Conservation (phyloP, 1,140 invertebrate species). For the Sminthurinus signatus region DNA sequence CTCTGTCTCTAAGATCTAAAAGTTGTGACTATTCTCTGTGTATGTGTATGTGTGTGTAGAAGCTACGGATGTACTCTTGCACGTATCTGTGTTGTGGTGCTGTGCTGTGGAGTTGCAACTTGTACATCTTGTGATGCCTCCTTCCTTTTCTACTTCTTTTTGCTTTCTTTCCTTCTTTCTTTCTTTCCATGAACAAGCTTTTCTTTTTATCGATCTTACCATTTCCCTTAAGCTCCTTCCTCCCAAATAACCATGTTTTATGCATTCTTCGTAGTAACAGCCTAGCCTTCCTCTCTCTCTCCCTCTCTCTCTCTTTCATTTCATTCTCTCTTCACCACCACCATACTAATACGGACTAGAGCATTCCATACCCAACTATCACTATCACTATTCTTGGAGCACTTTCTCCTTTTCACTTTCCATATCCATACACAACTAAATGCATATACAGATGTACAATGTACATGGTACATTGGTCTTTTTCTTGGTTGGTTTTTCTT, state of each 20-base stretch:
- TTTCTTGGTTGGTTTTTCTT: too few relatives aligned
- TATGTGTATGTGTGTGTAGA: background rate
- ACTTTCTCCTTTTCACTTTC: too few relatives aligned
- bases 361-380: too few relatives aligned
- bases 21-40: background rate
- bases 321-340: too few relatives aligned
- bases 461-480: too few relatives aligned
- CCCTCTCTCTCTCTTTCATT: too few relatives aligned
- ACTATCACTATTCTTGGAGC: too few relatives aligned
- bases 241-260: slow-evolving; percentile 31
- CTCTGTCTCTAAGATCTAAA: background rate
- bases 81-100: background rate
- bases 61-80: too few relatives aligned
- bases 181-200: slow-evolving; percentile 16
- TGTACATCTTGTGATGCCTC: background rate
- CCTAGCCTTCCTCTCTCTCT: too few relatives aligned
- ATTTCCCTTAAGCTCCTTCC: slow-evolving; percentile 28
- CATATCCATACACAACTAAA: too few relatives aligned
- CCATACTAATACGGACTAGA: too few relatives aligned
- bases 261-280: slow-evolving; percentile 21
- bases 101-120: background rate
- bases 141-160: slow-evolving; percentile 15
- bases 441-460: too few relatives aligned
- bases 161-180: slow-evolving; percentile 7
- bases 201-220: slow-evolving; percentile 30